Conservation (phyloP, 2,113 vertebrate species). For the Hippocampus barbouri region DNA sequence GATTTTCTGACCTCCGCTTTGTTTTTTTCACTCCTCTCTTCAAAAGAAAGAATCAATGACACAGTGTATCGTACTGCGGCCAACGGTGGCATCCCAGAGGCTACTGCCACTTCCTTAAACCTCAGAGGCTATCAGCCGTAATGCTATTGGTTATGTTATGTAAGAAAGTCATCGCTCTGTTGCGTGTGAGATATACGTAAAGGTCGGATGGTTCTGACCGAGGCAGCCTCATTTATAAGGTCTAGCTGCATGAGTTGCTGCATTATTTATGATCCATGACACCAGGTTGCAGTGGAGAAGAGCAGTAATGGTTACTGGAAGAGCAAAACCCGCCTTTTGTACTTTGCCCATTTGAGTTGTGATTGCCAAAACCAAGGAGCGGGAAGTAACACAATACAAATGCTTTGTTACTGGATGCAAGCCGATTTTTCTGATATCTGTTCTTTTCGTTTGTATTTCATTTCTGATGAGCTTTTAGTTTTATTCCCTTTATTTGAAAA, state of each 20-base stretch:
- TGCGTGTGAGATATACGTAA: neutral
- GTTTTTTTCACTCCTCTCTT: neutral
- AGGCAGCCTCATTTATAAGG: constrained; percentile 3
- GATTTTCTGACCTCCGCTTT: no score
- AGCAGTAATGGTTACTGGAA: neutral
- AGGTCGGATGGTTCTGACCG: neutral
- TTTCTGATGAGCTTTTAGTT: no score
- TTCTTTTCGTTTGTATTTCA: no score
- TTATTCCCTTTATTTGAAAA: no score
- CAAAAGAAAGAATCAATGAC: neutral
- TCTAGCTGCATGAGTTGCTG: constrained; percentile 1
- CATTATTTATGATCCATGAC: constrained; percentile 7
- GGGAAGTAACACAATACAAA: neutral
- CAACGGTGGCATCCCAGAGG: neutral
- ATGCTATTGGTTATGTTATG: neutral
- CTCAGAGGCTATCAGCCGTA: neutral
- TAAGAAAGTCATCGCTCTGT: neutral
- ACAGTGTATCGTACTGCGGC: neutral
- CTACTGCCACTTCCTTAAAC: neutral
- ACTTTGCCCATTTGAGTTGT: neutral
- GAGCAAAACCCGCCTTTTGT: neutral
- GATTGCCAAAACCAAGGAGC: neutral
- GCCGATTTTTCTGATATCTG: no score
- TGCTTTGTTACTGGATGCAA: no score
- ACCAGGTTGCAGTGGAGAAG: neutral